These are phyloP conservation scores for Drosophila trichaetosa DNA, from an alignment of 2,888 invertebrate species.

Conservation along the genomic window DNA sequence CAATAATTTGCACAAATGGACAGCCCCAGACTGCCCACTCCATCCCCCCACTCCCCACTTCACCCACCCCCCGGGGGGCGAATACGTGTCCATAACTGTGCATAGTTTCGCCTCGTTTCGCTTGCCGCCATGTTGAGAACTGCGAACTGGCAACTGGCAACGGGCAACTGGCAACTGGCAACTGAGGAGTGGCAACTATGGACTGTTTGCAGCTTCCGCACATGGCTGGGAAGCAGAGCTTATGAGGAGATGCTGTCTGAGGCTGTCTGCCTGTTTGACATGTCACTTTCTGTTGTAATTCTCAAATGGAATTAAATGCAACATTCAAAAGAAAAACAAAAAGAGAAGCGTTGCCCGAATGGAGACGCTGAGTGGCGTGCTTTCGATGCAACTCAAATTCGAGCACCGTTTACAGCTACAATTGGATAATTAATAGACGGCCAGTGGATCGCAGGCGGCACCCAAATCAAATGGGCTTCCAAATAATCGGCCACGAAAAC, in stretches of 20 bases:
- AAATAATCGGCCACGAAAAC: constrained; percentile 81
- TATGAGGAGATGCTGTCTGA: not conserved
- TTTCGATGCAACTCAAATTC: not conserved
- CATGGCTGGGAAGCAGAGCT: not conserved
- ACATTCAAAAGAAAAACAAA: not conserved
- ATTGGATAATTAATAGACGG: constrained; percentile 50
- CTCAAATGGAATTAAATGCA: constrained; percentile 37
- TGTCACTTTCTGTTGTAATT: constrained; percentile 59
- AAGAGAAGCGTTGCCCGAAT: constrained; percentile 21
- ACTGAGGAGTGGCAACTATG: constrained; percentile 15
- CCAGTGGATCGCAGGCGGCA: constrained; percentile 24
- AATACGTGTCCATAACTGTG: constrained; percentile 70
- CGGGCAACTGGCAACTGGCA: not conserved
- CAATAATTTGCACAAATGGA: constrained; percentile 77
- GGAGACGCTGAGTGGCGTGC: not conserved
- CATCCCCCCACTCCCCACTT: not conserved
- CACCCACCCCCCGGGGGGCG: not conserved
- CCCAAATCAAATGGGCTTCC: constrained; percentile 68
- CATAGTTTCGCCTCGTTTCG: constrained; percentile 56
- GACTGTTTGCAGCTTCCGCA: constrained; percentile 56
- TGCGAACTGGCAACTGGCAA: constrained; percentile 13
- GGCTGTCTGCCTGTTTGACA: constrained; percentile 30
- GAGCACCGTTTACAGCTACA: not conserved
- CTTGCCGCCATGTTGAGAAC: constrained; percentile 23
- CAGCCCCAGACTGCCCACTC: constrained; percentile 33